A percentile compares a stretch with the other conserved stretches of the same genome.
Evolutionary conservation across 2,113 vertebrate genomes (phyloP).

Genomic region (Syngnathus typhle): DNA sequence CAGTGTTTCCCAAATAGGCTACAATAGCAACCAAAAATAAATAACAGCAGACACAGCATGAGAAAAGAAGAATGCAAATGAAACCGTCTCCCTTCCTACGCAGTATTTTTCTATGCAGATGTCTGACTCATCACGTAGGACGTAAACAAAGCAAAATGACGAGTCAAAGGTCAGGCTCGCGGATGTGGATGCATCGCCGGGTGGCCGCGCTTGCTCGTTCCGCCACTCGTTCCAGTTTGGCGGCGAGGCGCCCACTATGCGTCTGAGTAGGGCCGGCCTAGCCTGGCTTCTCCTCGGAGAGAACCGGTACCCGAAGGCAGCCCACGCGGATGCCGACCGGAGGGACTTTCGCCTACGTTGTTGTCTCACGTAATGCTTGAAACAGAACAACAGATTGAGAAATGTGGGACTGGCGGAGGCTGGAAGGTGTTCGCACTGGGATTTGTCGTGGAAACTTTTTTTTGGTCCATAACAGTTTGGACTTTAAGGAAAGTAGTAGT

Average conservation of each 20-base stretch:
- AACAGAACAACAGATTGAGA: conserved; percentile 59
- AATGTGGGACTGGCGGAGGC: conserved; percentile 51
- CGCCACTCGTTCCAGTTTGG: conserved; percentile 16
- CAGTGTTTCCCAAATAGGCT: too few relatives aligned
- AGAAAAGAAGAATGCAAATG: conserved; percentile 22
- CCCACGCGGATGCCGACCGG: conserved; percentile 70
- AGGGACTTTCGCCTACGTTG: conserved; percentile 67
- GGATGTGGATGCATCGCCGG: conserved; percentile 30
- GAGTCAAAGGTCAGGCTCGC: conserved; percentile 46
- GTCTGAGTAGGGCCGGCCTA: conserved; percentile 59
- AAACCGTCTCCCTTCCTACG: conserved; percentile 44
- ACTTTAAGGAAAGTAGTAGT: not conserved
- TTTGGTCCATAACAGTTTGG: conserved; percentile 2
- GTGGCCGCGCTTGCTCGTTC: not conserved
- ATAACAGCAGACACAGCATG: not conserved
- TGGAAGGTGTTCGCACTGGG: conserved; percentile 50
- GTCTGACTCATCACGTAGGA: conserved; percentile 38
- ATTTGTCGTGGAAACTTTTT: conserved; percentile 55
- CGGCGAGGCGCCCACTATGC: conserved; percentile 66
- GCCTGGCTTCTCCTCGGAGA: conserved; percentile 52
- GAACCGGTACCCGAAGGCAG: conserved; percentile 59
- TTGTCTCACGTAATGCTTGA: conserved; percentile 58
- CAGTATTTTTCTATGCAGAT: conserved; percentile 44
- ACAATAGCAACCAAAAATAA: conserved; percentile 8
- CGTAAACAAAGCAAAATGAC: conserved; percentile 29